A percentile compares a stretch with the other conserved stretches of the same genome.
phyloP scores from a whole-genome alignment of 2,113 vertebrate species.

The Dicentrarchus labrax region DNA sequence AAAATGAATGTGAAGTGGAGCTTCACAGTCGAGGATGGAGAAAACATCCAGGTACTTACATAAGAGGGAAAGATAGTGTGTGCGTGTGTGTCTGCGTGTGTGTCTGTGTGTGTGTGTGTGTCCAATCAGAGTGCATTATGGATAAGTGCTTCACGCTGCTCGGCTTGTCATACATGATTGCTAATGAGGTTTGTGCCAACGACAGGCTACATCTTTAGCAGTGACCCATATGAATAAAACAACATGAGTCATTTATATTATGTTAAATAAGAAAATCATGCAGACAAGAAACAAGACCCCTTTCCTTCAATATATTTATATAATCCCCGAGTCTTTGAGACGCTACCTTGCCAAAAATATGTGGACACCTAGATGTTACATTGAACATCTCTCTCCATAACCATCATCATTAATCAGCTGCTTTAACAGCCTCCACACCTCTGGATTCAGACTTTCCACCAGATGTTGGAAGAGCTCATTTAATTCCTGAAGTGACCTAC shows the following conservation, averaged over 20 bases:
- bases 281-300: neutral
- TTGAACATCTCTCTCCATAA: too few species aligned
- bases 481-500: too few species aligned
- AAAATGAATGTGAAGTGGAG: constrained; percentile 12
- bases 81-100: neutral
- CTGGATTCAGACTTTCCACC: too few species aligned
- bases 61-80: neutral
- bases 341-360: neutral
- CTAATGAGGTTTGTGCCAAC: constrained; percentile 47
- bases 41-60: constrained; percentile 23
- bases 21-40: neutral
- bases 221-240: constrained; percentile 21
- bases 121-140: neutral
- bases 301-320: neutral
- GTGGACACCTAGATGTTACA: neutral
- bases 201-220: constrained; percentile 11
- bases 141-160: constrained; percentile 14
- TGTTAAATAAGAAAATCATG: neutral
- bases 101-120: neutral
- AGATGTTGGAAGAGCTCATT: neutral
- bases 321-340: neutral
- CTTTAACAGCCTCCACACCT: too few species aligned
- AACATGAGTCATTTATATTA: neutral
- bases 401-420: too few species aligned
- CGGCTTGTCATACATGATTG: constrained; percentile 32